These are phyloP conservation scores for Noctua janthe DNA, from an alignment of 2,888 invertebrate species.

Conservation along the genomic window DNA sequence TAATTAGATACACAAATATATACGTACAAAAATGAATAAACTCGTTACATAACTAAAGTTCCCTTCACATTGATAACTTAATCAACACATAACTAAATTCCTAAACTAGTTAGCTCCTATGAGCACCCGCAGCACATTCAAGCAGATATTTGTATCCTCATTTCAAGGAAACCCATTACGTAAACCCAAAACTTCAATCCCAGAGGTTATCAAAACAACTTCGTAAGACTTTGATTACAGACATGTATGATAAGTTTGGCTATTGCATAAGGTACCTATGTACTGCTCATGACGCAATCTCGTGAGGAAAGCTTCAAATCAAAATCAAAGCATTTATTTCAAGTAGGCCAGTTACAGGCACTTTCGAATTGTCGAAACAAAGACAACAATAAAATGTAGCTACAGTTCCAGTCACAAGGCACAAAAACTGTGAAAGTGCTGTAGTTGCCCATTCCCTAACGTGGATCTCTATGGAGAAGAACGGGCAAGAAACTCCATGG, in stretches of 20 bases:
- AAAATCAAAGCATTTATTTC: no score
- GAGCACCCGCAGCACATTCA: slow-evolving; percentile 1
- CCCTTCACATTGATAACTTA: slow-evolving; percentile 1
- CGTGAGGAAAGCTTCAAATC: background rate
- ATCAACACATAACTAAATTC: slow-evolving; percentile 27
- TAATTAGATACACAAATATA: no score
- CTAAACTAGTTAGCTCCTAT: slow-evolving; percentile 30
- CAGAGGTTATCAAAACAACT: slow-evolving; percentile 50
- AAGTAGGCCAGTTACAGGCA: no score
- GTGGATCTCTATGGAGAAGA: no score
- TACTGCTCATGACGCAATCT: background rate
- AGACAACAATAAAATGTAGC: no score
- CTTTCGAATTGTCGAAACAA: no score
- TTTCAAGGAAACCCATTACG: slow-evolving; percentile 24
- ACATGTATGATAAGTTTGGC: background rate
- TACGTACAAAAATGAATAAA: background rate
- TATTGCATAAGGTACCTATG: background rate
- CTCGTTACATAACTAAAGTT: slow-evolving; percentile 3
- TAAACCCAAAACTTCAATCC: slow-evolving; percentile 52
- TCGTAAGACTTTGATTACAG: slow-evolving; percentile 29
- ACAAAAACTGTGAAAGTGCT: no score
- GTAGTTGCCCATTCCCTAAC: no score
- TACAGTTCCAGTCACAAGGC: no score
- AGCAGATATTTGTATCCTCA: slow-evolving; percentile 32
- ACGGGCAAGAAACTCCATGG: no score